phyloP scores from a whole-genome alignment of 1,140 invertebrate species.

The Leptopilina boulardi region DNA sequence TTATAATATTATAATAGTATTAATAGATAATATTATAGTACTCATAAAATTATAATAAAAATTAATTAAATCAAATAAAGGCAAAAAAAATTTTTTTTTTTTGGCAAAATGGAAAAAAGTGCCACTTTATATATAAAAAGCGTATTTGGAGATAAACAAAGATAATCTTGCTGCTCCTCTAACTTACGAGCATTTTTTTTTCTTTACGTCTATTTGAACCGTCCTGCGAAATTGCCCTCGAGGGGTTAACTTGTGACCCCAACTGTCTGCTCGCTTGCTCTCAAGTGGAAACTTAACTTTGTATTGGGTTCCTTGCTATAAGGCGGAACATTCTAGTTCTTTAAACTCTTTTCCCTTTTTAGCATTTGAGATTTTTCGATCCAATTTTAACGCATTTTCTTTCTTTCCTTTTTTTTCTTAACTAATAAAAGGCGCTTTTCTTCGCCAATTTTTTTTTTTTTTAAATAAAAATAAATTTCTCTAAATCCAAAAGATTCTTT shows the following conservation, averaged over 20 bases:
- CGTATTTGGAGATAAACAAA: not conserved
- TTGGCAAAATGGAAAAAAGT: not conserved
- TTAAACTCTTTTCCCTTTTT: not conserved
- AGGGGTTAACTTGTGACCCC: conserved; percentile 7
- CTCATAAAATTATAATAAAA: no score
- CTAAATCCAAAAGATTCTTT: no score
- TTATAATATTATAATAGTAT: no score
- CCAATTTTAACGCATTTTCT: not conserved
- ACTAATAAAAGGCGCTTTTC: no score
- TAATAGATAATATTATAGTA: no score
- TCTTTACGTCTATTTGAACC: not conserved
- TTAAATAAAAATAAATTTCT: no score
- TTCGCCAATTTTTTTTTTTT: no score
- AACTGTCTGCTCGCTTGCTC: not conserved
- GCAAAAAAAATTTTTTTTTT: no score
- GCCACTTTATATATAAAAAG: not conserved
- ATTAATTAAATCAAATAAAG: no score
- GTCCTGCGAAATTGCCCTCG: conserved; percentile 3
- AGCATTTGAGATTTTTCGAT: not conserved
- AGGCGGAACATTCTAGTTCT: conserved; percentile 12
- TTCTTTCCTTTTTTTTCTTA: not conserved
- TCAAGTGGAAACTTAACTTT: conserved; percentile 13
- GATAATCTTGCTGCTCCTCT: not conserved
- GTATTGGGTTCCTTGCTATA: conserved; percentile 2
- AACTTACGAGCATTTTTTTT: not conserved